Evolutionary conservation across 2,888 invertebrate species (phyloP).

Genomic region (Tachina lurida): DNA sequence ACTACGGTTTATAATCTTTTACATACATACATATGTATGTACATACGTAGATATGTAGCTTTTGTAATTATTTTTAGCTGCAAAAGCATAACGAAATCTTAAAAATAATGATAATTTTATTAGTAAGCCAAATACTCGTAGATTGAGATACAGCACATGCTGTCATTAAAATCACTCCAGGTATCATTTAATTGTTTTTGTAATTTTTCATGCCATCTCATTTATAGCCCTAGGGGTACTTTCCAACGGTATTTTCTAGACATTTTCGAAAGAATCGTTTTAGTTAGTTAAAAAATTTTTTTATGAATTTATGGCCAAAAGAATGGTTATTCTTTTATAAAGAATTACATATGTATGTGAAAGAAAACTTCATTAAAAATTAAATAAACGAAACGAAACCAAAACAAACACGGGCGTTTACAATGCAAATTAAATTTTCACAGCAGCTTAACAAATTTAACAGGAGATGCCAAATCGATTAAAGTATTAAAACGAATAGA

Average conservation of each 20-base stretch:
- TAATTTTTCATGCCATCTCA: background rate
- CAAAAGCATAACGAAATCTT: slow-evolving; percentile 51
- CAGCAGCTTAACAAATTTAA: too few species aligned
- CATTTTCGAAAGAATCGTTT: background rate
- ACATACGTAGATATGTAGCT: background rate
- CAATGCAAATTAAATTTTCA: too few species aligned
- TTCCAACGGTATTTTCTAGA: background rate
- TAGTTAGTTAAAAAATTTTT: slow-evolving; percentile 9
- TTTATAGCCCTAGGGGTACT: slow-evolving; percentile 23
- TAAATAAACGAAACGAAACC: too few species aligned
- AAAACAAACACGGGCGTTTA: too few species aligned
- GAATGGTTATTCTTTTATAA: background rate
- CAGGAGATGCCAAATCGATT: background rate
- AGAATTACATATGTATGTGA: too few species aligned
- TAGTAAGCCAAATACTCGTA: slow-evolving; percentile 6
- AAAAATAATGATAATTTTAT: slow-evolving; percentile 40
- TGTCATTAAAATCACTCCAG: background rate
- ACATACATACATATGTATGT: too few species aligned
- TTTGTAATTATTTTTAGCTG: slow-evolving; percentile 50
- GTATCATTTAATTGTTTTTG: background rate
- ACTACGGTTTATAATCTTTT: slow-evolving; percentile 2
- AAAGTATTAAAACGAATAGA: too few species aligned
- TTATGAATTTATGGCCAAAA: background rate
- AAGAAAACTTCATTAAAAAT: too few species aligned
- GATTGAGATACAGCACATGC: slow-evolving; percentile 8